Conservation (phyloP, 2,888 invertebrate genomes). For the Sericinus montela region DNA sequence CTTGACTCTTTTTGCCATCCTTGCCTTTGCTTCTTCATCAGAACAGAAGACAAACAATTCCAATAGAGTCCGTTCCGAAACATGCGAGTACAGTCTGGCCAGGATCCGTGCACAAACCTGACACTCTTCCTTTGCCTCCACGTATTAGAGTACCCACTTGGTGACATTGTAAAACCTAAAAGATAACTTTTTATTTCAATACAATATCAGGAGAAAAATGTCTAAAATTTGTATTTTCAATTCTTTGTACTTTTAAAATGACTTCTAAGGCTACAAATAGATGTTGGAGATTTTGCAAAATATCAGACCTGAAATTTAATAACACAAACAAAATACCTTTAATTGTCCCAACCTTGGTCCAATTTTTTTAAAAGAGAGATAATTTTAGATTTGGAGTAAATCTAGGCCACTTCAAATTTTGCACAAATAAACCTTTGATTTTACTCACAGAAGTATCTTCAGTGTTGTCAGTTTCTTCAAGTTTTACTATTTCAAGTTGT, state of each 20-base stretch:
- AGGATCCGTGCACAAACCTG: conserved; percentile 85
- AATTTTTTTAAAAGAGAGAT: too few relatives aligned
- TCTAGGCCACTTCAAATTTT: too few relatives aligned
- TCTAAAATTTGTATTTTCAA: too few relatives aligned
- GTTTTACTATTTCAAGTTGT: conserved; percentile 68
- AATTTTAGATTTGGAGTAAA: too few relatives aligned
- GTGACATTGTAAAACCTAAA: conserved; percentile 81
- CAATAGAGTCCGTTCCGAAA: conserved; percentile 90
- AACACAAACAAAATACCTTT: too few relatives aligned
- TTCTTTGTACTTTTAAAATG: too few relatives aligned
- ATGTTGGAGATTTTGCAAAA: too few relatives aligned
- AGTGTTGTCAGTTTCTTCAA: conserved; percentile 76
- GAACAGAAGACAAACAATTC: conserved; percentile 91
- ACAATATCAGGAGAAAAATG: too few relatives aligned
- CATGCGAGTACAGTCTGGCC: conserved; percentile 87
- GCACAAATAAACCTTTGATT: too few relatives aligned
- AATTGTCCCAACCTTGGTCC: too few relatives aligned
- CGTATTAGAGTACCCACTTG: conserved; percentile 90
- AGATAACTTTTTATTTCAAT: neutral
- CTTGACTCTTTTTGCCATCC: conserved; percentile 87
- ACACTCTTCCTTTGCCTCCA: conserved; percentile 88
- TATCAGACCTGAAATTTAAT: too few relatives aligned
- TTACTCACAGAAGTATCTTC: conserved; percentile 77
- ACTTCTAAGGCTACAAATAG: too few relatives aligned
- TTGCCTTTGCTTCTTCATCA: conserved; percentile 84